Evolutionary conservation across 2,797 vertebrate genomes (phyloP), one percentile per base, ranked within the genome.

Genomic region (Crax fasciolata): DNA sequence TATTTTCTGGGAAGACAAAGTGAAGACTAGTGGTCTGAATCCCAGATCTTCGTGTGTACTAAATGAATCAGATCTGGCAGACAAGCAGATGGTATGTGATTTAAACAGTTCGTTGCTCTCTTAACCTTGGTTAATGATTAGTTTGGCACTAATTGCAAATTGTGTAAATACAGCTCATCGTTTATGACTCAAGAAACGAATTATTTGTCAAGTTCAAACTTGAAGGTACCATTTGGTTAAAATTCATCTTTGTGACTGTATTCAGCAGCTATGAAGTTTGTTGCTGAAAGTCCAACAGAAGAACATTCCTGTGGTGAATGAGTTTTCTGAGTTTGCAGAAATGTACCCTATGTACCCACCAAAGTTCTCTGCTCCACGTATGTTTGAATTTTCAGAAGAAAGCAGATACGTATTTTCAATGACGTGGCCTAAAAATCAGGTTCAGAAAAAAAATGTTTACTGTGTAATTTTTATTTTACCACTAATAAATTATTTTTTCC

Each of bases 51-150:
- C 59, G 13, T 0, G 12, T 20, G 27, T 57, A 43, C 63, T 39
- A 57, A 16, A 30, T 0, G 0, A 25, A 70, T 52, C 41, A 63
- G 48, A 21, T 24, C 20, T 4, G 74, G n/a, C 77, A 93, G 73
- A 63, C n/a, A 88, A 63, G 77, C 70, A 93, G 81, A 73, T 68
- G 55, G 25, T 35, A 20, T 54, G 67, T 20, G 32, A 89, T 89
- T 66, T 89, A 84, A 89, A 72, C 28, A 66, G 35, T 65, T 61
- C 23, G 41, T 3, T 57, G 52, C 58, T 65, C 74, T 67, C 75
- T 68, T 78, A 91, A 72, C 63, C 67, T 79, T 51, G 41, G 27
- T 49, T 39, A 87, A 79, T 21, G 30, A 89, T 90, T 93, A 58
- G 70, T 74, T 89, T 58, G 49, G 38, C 54, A 61, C 27, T 84